Base-by-base conservation (phyloP, 2,797 vertebrate genomes). In the Thalassophryne amazonica region DNA sequence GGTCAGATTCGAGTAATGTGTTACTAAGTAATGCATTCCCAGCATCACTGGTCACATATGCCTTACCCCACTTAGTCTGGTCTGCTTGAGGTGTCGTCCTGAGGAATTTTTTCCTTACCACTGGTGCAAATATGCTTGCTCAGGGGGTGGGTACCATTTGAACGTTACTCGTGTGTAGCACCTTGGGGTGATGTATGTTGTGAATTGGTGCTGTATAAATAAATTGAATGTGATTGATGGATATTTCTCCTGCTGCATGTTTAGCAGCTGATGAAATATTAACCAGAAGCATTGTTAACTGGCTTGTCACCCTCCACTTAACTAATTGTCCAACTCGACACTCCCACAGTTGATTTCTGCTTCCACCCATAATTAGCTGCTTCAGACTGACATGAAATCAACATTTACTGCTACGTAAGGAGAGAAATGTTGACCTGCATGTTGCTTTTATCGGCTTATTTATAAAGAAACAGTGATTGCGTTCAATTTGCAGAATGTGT, bases 231-330 rank as follows among this genome's bases (percentile, higher is more conserved):
- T 11, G 12, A 14, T 31, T 31, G 41, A 24, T 55, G 30, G 41
- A 39, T 55, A 37, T 52, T 63, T 43, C 50, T 25, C 43, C 40
- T 9, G 28, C 29, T 39, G 16, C 36, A 40, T 22, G 40, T 65
- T 61, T 71, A 67, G 67, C 70, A 55, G 40, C 12, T 34, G 38
- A 69, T 76, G 55, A 63, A 62, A 42, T 49, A 71, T 48, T 28
- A 47, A 60, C 73, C 35, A 59, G 43, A 75, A 59, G 7, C 47
- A 28, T 46, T 35, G 38, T 55, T 33, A 55, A 42, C 37, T 45
- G 46, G 36, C 66, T 50, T 37, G 36, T 55, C 40, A 46, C 37
- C 52, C 19, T 61, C 17, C 34, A 60, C 62, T 70, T 32, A 68
- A 35, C 60, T 69, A 70, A 75, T 45, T 57, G 47, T 48, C 25